Evolutionary conservation across 2,888 invertebrate species (phyloP).

Genomic region (Acrobasis consociella): DNA sequence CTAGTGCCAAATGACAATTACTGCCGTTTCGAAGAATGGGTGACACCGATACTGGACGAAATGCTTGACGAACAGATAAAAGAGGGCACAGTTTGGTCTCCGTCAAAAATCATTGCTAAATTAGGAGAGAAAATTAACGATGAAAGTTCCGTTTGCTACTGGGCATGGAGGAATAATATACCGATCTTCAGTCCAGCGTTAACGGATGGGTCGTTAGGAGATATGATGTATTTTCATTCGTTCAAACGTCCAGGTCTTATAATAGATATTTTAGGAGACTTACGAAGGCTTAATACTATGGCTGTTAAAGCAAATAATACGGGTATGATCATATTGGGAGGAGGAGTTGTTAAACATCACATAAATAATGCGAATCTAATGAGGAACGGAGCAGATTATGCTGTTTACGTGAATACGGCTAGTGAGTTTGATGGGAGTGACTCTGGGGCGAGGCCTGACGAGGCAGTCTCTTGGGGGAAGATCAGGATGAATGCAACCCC

Average conservation of each 20-base stretch:
- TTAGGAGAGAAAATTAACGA: constrained; percentile 96
- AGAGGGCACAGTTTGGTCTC: constrained; percentile 92
- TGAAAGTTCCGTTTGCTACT: constrained; percentile 96
- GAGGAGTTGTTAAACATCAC: constrained; percentile 99
- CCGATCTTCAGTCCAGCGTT: constrained; percentile 98
- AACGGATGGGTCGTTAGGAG: constrained; percentile 98
- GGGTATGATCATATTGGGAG: constrained; percentile 98
- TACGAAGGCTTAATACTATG: constrained; percentile 95
- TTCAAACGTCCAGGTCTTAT: constrained; percentile 95
- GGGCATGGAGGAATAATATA: constrained; percentile 98
- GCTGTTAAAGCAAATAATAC: constrained; percentile 95
- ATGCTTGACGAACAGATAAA: constrained; percentile 94
- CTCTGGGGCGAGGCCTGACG: constrained; percentile 98
- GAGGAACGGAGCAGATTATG: constrained; percentile 98
- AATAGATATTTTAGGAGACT: constrained; percentile 96
- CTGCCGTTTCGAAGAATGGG: constrained; percentile 98
- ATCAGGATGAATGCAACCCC: constrained; percentile 93
- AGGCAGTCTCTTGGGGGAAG: constrained; percentile 99
- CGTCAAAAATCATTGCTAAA: constrained; percentile 83
- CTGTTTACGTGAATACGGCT: constrained; percentile 97
- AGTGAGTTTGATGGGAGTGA: constrained; percentile 99
- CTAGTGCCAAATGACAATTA: constrained; percentile 99
- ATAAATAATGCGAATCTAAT: constrained; percentile 99
- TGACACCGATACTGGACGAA: constrained; percentile 95
- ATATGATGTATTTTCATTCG: constrained; percentile 99